phyloP scores from a whole-genome alignment of 2,113 vertebrate genomes.

The Oryzias curvinotus region DNA sequence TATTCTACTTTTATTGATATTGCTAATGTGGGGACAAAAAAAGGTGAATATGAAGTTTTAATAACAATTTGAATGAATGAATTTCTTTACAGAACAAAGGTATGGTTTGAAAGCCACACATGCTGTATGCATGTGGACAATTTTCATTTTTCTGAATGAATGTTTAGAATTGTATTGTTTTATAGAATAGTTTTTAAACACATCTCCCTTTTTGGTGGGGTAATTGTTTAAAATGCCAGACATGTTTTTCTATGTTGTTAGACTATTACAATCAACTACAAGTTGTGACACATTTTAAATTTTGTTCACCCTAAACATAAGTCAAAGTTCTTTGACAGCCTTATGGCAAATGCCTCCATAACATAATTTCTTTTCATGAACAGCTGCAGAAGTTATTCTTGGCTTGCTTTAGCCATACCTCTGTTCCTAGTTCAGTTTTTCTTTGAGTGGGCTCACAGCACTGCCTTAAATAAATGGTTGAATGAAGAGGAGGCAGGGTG shows the following conservation, averaged over 20 bases:
- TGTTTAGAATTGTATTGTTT: not conserved
- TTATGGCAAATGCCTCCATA: slow-evolving; percentile 29
- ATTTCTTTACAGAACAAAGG: too few species aligned
- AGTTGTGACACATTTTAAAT: slow-evolving; percentile 10
- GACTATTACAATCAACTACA: not conserved
- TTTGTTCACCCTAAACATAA: slow-evolving; percentile 30
- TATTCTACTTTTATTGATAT: too few species aligned
- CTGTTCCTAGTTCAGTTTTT: slow-evolving; percentile 50
- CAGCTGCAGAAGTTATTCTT: slow-evolving; percentile 33
- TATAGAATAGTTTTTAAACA: not conserved
- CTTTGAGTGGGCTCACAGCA: slow-evolving; percentile 47
- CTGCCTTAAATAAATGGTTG: slow-evolving; percentile 45
- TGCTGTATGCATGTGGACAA: not conserved
- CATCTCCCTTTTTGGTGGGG: too few species aligned
- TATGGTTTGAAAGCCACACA: too few species aligned
- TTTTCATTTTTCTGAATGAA: not conserved
- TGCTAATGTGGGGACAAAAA: too few species aligned
- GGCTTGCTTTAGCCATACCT: not conserved
- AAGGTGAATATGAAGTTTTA: too few species aligned
- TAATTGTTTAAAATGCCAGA: too few species aligned
- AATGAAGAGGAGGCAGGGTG: slow-evolving; percentile 44
- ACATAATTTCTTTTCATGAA: slow-evolving; percentile 18
- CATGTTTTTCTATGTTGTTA: too few species aligned
- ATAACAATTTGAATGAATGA: too few species aligned
- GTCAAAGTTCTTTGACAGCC: slow-evolving; percentile 41